Evolutionary conservation across 2,797 vertebrate species (phyloP), one percentile per base, ranked within the genome.

Genomic region (Halcyon smyrnensis): DNA sequence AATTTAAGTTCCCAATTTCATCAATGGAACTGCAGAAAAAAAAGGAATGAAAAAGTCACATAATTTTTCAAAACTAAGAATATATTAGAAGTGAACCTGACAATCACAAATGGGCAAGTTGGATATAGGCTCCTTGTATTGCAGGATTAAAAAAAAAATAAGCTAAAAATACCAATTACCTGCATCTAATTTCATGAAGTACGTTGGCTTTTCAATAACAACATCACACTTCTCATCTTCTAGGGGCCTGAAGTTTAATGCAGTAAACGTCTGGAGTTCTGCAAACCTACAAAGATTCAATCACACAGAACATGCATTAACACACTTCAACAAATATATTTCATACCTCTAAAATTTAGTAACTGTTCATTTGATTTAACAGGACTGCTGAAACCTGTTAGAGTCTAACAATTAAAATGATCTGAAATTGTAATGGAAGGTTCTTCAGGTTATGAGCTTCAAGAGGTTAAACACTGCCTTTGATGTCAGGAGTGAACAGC

Each of bases 101-200:
- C 32, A 53, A 27, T 80, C 65, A 74, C 8, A 70, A 79, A 34
- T 9, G 8, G 39, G 8, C 8, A 85, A 57, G 37, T 11, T 56
- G n/a, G 54, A 70, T 41, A 36, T 2, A 2, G n/a, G 11, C 3
- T 57, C 43, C 79, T 70, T 65, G 18, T 36, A 48, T 9, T 45
- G 12, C 14, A 46, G 10, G 48, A 36, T 27, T 12, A n/a, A 28
- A 10, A 92, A 77, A 78, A 37, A 87, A 28, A 5, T 11, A 39
- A 81, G 12, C 6, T 18, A 30, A 62, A 74, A 36, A 69, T 27
- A 90, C 3, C 30, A 87, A 90, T 97, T 97, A 99, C 99, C 99
- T 98, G 99, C 99, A 97, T 99, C 99, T 77, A 99, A 97, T 95
- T 99, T 99, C 99, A 99, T 99, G 96, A 99, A 99, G 87, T 99